Evolutionary conservation across 2,888 invertebrate genomes (phyloP).

Genomic region (Hedychridium roseum): DNA sequence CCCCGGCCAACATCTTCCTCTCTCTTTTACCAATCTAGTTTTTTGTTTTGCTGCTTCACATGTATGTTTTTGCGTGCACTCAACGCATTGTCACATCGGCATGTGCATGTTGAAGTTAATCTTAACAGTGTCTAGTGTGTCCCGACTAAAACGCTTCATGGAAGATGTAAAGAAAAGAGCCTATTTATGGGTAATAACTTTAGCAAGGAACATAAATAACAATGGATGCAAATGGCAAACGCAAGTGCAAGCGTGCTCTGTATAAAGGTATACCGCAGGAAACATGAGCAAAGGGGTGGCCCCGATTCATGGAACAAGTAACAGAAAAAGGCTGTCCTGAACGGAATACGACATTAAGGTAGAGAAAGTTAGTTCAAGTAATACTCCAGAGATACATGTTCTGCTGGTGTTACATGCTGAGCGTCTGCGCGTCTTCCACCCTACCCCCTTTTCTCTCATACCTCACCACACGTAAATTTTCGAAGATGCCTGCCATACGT

Average conservation of each 20-base stretch:
- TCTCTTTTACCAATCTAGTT: neutral
- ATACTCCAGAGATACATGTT: conserved; percentile 58
- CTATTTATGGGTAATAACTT: neutral
- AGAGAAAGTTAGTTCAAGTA: conserved; percentile 49
- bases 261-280: conserved; percentile 29
- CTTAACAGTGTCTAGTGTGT: neutral
- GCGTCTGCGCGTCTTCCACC: conserved; percentile 14
- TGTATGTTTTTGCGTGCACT: too few relatives aligned
- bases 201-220: conserved; percentile 31
- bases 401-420: conserved; percentile 30
- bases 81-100: too few relatives aligned
- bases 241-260: conserved; percentile 15
- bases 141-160: neutral
- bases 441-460: neutral
- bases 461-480: neutral
- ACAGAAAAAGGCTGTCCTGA: conserved; percentile 20
- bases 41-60: neutral
- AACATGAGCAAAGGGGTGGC: conserved; percentile 21
- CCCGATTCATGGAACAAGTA: conserved; percentile 5
- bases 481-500: neutral
- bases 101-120: neutral
- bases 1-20: too few relatives aligned
- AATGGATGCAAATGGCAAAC: conserved; percentile 36
- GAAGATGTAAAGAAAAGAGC: conserved; percentile 1
- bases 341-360: conserved; percentile 42